Evolutionary conservation across 2,888 invertebrate genomes (phyloP).

Genomic region (Drymonia ruficornis): DNA sequence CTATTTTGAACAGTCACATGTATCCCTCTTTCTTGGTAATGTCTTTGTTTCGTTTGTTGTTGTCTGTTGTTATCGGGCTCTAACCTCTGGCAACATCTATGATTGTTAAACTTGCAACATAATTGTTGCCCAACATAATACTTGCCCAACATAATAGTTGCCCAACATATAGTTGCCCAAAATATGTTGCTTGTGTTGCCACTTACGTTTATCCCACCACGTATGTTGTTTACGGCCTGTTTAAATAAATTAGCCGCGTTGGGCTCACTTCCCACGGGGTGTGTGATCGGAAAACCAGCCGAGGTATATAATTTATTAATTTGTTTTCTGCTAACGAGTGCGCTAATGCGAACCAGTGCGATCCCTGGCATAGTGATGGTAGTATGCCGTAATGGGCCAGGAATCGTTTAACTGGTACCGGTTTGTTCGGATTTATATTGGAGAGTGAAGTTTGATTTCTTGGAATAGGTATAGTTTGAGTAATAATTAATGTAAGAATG

Average conservation of each 20-base stretch:
- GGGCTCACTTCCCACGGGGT: slow-evolving; percentile 67
- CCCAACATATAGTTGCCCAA: slow-evolving; percentile 12
- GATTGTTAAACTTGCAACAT: not conserved
- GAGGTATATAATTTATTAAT: slow-evolving; percentile 77
- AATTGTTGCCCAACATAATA: slow-evolving; percentile 10
- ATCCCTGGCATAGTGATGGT: slow-evolving; percentile 53
- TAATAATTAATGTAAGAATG: too few relatives aligned
- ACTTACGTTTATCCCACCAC: slow-evolving; percentile 32
- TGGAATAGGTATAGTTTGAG: too few relatives aligned
- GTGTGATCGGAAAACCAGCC: slow-evolving; percentile 63
- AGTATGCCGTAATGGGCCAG: slow-evolving; percentile 47
- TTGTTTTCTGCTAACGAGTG: slow-evolving; percentile 77
- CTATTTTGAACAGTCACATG: too few relatives aligned
- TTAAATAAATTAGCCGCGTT: slow-evolving; percentile 42
- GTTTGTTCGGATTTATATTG: too few relatives aligned
- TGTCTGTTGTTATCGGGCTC: too few relatives aligned
- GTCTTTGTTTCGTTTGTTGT: too few relatives aligned
- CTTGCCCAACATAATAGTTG: not conserved
- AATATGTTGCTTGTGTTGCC: slow-evolving; percentile 15
- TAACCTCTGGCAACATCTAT: too few relatives aligned
- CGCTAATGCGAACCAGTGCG: slow-evolving; percentile 62
- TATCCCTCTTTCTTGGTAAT: too few relatives aligned
- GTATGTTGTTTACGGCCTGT: slow-evolving; percentile 37
- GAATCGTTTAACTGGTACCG: slow-evolving; percentile 4
- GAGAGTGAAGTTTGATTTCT: too few relatives aligned